phyloP scores from a whole-genome alignment of 2,888 invertebrate genomes.

The Ophion obscuratus region DNA sequence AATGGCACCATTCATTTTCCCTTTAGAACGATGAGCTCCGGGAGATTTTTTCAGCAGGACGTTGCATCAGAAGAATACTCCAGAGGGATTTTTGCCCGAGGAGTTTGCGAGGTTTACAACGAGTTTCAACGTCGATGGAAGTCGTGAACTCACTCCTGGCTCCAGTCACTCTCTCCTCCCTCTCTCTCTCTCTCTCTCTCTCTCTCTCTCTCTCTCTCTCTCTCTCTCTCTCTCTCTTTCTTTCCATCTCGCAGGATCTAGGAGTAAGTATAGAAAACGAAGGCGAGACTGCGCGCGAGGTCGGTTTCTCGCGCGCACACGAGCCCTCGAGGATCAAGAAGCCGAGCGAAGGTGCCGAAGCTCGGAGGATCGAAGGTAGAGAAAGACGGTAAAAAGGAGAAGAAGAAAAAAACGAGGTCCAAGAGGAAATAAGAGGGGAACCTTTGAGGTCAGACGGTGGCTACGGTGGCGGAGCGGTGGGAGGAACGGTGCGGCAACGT shows the following conservation, averaged over 20 bases:
- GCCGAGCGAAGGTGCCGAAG: conserved; percentile 50
- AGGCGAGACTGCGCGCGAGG: conserved; percentile 22
- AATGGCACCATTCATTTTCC: too few relatives aligned
- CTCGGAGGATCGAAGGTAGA: conserved; percentile 35
- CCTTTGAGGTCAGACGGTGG: conserved; percentile 65
- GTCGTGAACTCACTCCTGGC: conserved; percentile 54
- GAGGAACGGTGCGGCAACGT: conserved; percentile 8
- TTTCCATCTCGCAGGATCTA: conserved; percentile 32
- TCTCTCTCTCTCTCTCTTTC: conserved; percentile 24
- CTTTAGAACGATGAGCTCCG: too few relatives aligned
- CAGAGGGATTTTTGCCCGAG: conserved; percentile 44
- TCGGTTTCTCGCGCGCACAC: conserved; percentile 49
- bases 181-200: conserved; percentile 7
- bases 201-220: conserved; percentile 3
- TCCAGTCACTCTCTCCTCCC: background rate
- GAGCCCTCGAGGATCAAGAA: conserved; percentile 24
- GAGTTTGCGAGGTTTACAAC: conserved; percentile 50
- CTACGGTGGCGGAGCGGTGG: conserved; percentile 40
- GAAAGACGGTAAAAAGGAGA: too few relatives aligned
- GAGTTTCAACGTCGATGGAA: conserved; percentile 62
- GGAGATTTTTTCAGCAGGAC: background rate
- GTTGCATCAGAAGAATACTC: conserved; percentile 26
- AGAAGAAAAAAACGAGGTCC: conserved; percentile 61
- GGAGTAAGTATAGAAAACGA: conserved; percentile 32
- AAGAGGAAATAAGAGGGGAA: conserved; percentile 63